These are phyloP conservation scores for Oryzias melastigma DNA, from an alignment of 2,113 vertebrate species.

Conservation along the genomic window DNA sequence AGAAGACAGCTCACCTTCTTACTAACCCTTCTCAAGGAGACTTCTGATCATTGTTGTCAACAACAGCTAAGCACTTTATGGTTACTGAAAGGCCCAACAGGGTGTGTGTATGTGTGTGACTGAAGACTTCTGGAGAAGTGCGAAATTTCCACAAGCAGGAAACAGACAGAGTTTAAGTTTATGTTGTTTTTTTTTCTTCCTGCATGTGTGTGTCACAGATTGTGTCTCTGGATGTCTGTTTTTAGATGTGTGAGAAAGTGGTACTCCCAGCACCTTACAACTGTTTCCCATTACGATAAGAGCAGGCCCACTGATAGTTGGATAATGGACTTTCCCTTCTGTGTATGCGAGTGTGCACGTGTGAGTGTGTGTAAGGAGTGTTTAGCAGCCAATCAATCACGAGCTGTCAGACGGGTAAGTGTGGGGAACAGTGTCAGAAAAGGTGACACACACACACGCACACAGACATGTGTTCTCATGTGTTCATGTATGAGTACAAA, in stretches of 20 bases:
- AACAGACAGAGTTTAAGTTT: slow-evolving; percentile 1
- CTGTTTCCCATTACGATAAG: slow-evolving; percentile 60
- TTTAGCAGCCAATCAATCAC: slow-evolving; percentile 68
- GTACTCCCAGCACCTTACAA: slow-evolving; percentile 46
- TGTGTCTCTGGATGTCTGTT: slow-evolving; percentile 7
- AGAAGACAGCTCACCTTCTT: slow-evolving; percentile 77
- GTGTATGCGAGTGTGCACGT: slow-evolving; percentile 33
- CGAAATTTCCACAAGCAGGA: slow-evolving; percentile 15
- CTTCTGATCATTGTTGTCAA: slow-evolving; percentile 76
- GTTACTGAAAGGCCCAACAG: slow-evolving; percentile 39
- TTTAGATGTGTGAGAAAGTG: slow-evolving; percentile 6
- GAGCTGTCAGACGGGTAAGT: slow-evolving; percentile 57
- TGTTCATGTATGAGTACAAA: background rate
- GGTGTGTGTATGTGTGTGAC: slow-evolving; percentile 38
- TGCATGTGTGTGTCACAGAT: slow-evolving; percentile 15
- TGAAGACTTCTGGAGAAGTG: slow-evolving; percentile 13
- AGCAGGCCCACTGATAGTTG: slow-evolving; percentile 44
- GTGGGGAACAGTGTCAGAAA: slow-evolving; percentile 60
- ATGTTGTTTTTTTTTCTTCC: slow-evolving; percentile 8
- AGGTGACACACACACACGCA: slow-evolving; percentile 34
- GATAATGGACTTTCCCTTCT: slow-evolving; percentile 49
- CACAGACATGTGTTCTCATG: background rate
- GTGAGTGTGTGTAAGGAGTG: slow-evolving; percentile 48
- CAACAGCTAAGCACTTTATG: slow-evolving; percentile 66
- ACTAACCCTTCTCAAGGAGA: slow-evolving; percentile 71